These are phyloP conservation scores for Perizoma affinitatum DNA, from an alignment of 2,888 invertebrate species.

Conservation along the genomic window DNA sequence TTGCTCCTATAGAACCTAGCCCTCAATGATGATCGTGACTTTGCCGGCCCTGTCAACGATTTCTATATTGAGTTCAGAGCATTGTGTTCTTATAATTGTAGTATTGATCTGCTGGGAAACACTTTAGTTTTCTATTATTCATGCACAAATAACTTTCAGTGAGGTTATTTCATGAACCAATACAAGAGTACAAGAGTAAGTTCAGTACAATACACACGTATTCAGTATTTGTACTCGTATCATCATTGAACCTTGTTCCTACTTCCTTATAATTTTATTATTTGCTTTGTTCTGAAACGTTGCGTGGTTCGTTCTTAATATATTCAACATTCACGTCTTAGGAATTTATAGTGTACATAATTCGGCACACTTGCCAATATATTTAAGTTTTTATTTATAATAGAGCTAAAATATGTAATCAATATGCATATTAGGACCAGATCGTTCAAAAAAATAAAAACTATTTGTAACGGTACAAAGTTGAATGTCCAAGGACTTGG, in stretches of 20 bases:
- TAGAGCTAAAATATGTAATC: slow-evolving; percentile 11
- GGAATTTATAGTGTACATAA: slow-evolving; percentile 5
- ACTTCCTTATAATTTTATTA: slow-evolving; percentile 34
- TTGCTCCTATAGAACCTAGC: slow-evolving; percentile 24
- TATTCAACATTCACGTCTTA: slow-evolving; percentile 9
- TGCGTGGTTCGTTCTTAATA: slow-evolving; percentile 25
- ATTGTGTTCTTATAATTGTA: slow-evolving; percentile 31
- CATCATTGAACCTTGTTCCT: slow-evolving; percentile 34
- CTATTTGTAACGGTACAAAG: slow-evolving; percentile 47
- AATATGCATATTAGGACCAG: slow-evolving; percentile 18
- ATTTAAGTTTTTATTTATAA: slow-evolving; percentile 10
- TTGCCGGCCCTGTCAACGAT: slow-evolving; percentile 36
- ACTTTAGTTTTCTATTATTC: slow-evolving; percentile 19
- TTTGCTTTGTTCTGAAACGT: slow-evolving; percentile 37
- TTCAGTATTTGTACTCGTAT: slow-evolving; percentile 14
- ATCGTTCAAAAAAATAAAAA: slow-evolving; percentile 30
- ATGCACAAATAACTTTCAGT: slow-evolving; percentile 14
- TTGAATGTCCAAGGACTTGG: slow-evolving; percentile 50
- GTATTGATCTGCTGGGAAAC: slow-evolving; percentile 27
- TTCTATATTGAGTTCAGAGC: slow-evolving; percentile 27
- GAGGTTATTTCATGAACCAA: slow-evolving; percentile 7
- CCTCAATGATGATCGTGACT: slow-evolving; percentile 39
- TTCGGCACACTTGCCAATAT: slow-evolving; percentile 6
- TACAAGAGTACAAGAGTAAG: slow-evolving; percentile 25
- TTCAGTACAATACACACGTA: slow-evolving; percentile 21